Evolutionary conservation across 2,888 invertebrate genomes (phyloP).

Genomic region (Acrobasis repandana): DNA sequence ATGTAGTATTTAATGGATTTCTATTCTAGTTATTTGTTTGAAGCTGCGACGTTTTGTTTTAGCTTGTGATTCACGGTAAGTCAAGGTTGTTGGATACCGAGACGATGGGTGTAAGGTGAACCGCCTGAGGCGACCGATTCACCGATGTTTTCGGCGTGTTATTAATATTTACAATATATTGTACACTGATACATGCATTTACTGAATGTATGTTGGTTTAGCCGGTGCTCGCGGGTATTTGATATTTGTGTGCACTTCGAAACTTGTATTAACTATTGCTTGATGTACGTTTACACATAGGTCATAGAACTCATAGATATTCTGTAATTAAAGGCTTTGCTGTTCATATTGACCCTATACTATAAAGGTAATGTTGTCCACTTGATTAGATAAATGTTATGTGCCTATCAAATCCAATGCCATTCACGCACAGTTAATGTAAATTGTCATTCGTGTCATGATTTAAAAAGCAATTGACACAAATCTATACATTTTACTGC

Average conservation of each 20-base stretch:
- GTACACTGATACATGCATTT: neutral
- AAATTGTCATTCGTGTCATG: constrained; percentile 9
- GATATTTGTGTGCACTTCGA: too few species aligned
- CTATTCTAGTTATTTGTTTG: constrained; percentile 1
- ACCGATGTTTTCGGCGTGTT: neutral
- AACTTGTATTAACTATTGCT: too few species aligned
- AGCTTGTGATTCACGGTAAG: constrained; percentile 19
- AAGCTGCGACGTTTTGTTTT: constrained; percentile 22
- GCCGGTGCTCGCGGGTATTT: neutral
- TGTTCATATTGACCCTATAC: neutral
- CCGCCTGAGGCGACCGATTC: constrained; percentile 4
- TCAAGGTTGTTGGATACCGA: constrained; percentile 13
- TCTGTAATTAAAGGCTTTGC: neutral
- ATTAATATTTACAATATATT: neutral
- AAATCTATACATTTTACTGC: constrained; percentile 3
- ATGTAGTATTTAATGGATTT: constrained; percentile 25
- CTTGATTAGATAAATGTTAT: constrained; percentile 1
- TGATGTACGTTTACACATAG: too few species aligned
- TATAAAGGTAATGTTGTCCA: neutral
- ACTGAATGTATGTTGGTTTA: neutral
- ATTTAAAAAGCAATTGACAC: constrained; percentile 18
- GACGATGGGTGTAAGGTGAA: constrained; percentile 18
- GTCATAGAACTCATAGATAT: neutral
- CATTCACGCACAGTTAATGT: neutral
- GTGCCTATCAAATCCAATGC: neutral